phyloP scores from a whole-genome alignment of 2,888 invertebrate genomes.

The Oxyscelio sp. region DNA sequence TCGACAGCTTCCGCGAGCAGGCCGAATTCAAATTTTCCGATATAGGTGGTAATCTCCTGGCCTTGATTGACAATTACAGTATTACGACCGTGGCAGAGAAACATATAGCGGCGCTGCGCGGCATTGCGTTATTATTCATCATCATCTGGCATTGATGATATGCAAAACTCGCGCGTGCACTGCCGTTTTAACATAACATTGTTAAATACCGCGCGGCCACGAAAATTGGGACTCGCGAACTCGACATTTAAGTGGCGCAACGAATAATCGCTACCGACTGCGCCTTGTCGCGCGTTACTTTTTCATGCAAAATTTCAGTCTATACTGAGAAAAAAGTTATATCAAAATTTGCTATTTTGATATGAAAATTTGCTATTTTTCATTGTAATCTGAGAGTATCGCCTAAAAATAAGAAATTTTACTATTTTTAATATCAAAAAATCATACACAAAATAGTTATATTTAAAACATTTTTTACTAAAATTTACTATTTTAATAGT shows the following conservation, averaged over 20 bases:
- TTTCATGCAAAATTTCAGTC: no score
- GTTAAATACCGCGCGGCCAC: not conserved
- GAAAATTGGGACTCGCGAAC: not conserved
- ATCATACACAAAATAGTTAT: no score
- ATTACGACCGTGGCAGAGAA: conserved; percentile 73
- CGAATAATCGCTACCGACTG: not conserved
- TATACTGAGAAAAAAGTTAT: no score
- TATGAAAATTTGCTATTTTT: no score
- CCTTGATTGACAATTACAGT: conserved; percentile 79
- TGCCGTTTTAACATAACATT: not conserved
- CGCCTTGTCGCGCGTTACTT: no score
- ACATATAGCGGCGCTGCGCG: conserved; percentile 11
- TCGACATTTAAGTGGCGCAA: not conserved
- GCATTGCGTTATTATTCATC: conserved; percentile 26
- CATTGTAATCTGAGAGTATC: no score
- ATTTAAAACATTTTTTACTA: no score
- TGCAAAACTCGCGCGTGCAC: conserved; percentile 23
- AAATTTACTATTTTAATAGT: no score
- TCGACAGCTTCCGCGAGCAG: conserved; percentile 32
- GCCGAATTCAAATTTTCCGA: conserved; percentile 51
- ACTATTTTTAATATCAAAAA: no score
- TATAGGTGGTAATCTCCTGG: conserved; percentile 77
- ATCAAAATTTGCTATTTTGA: no score
- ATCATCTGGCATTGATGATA: conserved; percentile 33
- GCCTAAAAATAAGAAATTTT: no score